A percentile compares a stretch with the other conserved stretches of the same genome.
These are phyloP conservation scores for Salvelinus namaycush DNA, from an alignment of 2,113 vertebrate genomes.

Conservation along the genomic window DNA sequence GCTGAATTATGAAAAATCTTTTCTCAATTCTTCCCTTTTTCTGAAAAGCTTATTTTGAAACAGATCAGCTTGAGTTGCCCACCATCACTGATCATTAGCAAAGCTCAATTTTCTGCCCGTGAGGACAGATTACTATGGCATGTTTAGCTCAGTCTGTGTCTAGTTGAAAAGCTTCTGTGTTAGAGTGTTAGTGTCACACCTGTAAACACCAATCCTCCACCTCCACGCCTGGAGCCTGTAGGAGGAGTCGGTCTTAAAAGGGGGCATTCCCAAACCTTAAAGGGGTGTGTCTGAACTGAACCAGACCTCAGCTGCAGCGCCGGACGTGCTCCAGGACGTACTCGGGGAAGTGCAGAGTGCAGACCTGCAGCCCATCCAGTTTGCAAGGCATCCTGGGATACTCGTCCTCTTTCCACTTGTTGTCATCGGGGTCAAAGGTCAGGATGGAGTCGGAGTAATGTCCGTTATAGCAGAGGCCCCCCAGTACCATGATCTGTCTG, in stretches of 20 bases:
- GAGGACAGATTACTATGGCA: constrained; percentile 30
- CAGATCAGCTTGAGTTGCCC: constrained; percentile 11
- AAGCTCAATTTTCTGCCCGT: constrained; percentile 15
- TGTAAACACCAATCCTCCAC: constrained; percentile 51
- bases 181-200: constrained; percentile 49
- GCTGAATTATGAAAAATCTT: constrained; percentile 33
- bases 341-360: constrained; percentile 96
- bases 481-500: constrained; percentile 98
- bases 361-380: constrained; percentile 97
- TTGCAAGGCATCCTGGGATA: constrained; percentile 99
- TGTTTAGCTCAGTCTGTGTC: constrained; percentile 19
- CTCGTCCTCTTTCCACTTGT: constrained; percentile 99
- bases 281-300: neutral
- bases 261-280: neutral
- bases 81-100: neutral
- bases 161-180: constrained; percentile 49
- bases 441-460: constrained; percentile 99
- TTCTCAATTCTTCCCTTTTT: constrained; percentile 33
- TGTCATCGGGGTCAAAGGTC: constrained; percentile 97
- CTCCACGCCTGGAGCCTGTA: neutral
- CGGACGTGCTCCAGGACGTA: constrained; percentile 95
- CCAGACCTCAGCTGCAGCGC: constrained; percentile 87
- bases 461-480: constrained; percentile 97
- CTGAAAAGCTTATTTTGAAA: constrained; percentile 63
- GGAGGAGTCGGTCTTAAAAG: constrained; percentile 17